phyloP scores from a whole-genome alignment of 2,797 vertebrate genomes.

The Tenualosa thibaudeaui region DNA sequence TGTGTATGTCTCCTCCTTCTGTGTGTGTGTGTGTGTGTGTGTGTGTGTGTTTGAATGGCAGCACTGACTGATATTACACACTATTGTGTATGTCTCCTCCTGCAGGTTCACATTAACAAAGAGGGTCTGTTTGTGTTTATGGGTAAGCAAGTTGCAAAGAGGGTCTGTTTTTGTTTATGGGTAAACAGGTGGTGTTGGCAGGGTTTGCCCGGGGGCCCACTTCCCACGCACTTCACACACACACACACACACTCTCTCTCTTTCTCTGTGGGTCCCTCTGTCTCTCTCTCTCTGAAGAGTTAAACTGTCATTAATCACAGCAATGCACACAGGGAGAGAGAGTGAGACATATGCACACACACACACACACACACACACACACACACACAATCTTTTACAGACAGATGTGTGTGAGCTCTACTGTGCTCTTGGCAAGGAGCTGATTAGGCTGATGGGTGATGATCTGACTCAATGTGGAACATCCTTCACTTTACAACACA shows the following conservation, averaged over 20 bases:
- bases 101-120: neutral
- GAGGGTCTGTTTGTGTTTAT: neutral
- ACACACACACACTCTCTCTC: neutral
- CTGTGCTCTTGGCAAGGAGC: neutral
- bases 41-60: neutral
- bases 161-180: slow-evolving; percentile 1
- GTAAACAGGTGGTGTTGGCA: slow-evolving; percentile 7
- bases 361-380: neutral
- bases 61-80: neutral
- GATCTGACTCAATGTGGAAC: neutral
- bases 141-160: neutral
- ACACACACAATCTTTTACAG: slow-evolving; percentile 36
- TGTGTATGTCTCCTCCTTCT: too few species aligned
- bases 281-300: too few species aligned
- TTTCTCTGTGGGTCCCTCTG: neutral
- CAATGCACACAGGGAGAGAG: too few species aligned
- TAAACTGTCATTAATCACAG: too few species aligned
- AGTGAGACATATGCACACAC: neutral
- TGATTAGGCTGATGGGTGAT: neutral
- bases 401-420: slow-evolving; percentile 30
- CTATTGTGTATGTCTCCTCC: neutral
- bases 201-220: neutral
- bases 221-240: neutral
- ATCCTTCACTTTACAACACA: too few species aligned
- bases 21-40: too few species aligned